These are phyloP conservation scores for Heterodera carotae DNA, from an alignment of 1,140 invertebrate genomes.

Conservation along the genomic window DNA sequence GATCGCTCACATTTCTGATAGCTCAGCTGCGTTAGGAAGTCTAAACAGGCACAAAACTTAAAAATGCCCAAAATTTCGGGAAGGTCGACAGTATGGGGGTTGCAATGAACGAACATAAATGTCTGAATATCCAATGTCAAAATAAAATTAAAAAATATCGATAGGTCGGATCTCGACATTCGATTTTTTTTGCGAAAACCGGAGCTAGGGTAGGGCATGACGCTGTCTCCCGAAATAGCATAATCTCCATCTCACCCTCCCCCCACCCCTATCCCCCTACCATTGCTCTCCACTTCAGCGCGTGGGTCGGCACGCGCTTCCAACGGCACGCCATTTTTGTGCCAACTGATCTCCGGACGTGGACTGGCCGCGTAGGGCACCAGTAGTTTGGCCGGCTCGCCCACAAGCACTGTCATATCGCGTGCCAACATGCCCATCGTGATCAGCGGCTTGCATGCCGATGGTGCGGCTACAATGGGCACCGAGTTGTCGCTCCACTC, in stretches of 20 bases:
- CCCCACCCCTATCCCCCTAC: background rate
- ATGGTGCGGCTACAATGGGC: conserved; percentile 81
- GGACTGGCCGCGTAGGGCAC: conserved; percentile 78
- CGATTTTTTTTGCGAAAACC: no score
- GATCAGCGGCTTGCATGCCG: conserved; percentile 73
- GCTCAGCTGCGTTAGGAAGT: conserved; percentile 78
- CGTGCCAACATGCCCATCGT: conserved; percentile 50
- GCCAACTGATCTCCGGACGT: conserved; percentile 82
- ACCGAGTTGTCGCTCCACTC: conserved; percentile 86
- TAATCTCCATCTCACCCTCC: no score
- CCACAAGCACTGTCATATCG: conserved; percentile 48
- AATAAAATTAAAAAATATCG: no score
- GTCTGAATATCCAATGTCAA: no score
- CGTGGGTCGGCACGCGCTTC: conserved; percentile 74
- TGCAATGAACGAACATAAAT: no score
- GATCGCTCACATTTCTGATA: conserved; percentile 85
- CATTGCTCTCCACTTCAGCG: conserved; percentile 82
- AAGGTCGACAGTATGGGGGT: no score
- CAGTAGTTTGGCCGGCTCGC: conserved; percentile 53
- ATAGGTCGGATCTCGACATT: no score
- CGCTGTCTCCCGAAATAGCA: no score
- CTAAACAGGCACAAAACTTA: background rate
- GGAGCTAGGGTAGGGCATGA: no score
- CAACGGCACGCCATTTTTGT: conserved; percentile 80
- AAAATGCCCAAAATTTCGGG: background rate